These are phyloP conservation scores for Cancer borealis DNA, from an alignment of 2,888 invertebrate genomes.

Conservation along the genomic window DNA sequence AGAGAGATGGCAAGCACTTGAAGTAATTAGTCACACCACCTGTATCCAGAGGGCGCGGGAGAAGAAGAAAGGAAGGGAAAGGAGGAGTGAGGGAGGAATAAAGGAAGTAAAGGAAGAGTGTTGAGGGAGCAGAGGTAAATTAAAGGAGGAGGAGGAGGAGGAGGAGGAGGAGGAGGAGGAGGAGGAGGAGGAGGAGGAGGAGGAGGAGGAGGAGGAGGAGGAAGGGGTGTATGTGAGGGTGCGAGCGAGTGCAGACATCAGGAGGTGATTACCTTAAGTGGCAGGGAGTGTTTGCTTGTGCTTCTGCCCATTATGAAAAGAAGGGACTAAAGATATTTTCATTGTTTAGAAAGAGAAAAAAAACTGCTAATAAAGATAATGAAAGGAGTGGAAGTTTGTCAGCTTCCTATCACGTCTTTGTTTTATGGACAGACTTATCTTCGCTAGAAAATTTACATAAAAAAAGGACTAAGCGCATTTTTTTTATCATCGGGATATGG, in stretches of 20 bases:
- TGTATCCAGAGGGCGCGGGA: constrained; percentile 2
- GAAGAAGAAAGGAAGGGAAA: neutral
- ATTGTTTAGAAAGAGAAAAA: neutral
- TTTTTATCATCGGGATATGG: neutral
- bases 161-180: neutral
- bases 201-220: neutral
- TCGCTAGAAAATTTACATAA: neutral
- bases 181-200: constrained; percentile 6
- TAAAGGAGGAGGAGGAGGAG: neutral
- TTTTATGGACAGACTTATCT: neutral
- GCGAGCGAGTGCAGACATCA: constrained; percentile 8
- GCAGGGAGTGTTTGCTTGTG: neutral
- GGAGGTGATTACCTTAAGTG: constrained; percentile 40
- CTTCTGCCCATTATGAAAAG: constrained; percentile 2
- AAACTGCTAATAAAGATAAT: neutral
- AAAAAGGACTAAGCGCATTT: neutral
- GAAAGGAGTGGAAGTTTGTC: neutral
- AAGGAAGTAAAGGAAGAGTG: constrained; percentile 2
- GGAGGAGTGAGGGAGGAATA: neutral
- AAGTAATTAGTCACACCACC: constrained; percentile 21
- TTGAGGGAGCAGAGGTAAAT: neutral
- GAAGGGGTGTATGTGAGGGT: neutral
- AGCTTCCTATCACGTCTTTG: neutral
- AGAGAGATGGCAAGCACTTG: constrained; percentile 31
- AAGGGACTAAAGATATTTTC: neutral